A percentile compares a stretch with the other conserved stretches of the same genome.
phyloP scores from a whole-genome alignment of 2,888 invertebrate genomes.

The Peribatodes rhomboidaria region DNA sequence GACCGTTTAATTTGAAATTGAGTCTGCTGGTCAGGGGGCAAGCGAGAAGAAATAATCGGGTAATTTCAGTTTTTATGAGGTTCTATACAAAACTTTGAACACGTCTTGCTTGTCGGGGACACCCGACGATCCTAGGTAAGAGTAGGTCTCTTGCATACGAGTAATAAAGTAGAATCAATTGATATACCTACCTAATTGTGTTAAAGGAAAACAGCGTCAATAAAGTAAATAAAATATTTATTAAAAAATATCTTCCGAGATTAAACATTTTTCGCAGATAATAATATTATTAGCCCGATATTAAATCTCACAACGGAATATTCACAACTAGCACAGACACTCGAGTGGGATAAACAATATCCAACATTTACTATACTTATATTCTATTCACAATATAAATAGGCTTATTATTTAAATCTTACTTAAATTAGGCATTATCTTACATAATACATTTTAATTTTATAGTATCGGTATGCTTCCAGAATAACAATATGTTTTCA shows the following conservation, averaged over 20 bases:
- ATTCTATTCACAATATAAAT: slow-evolving; percentile 64
- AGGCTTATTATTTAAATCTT: slow-evolving; percentile 57
- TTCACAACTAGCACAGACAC: slow-evolving; percentile 64
- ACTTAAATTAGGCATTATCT: slow-evolving; percentile 50
- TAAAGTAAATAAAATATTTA: slow-evolving; percentile 57
- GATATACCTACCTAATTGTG: not conserved
- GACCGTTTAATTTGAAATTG: too few relatives aligned
- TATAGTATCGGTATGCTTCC: slow-evolving; percentile 35
- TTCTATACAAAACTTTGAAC: too few relatives aligned
- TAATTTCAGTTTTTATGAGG: too few relatives aligned
- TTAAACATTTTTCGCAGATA: slow-evolving; percentile 52
- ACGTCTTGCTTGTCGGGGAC: too few relatives aligned
- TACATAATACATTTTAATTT: slow-evolving; percentile 39
- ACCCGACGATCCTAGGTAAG: too few relatives aligned
- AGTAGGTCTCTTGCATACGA: too few relatives aligned
- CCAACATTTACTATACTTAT: slow-evolving; percentile 30
- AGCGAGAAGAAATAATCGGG: too few relatives aligned
- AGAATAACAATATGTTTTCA: slow-evolving; percentile 30
- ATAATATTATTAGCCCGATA: slow-evolving; percentile 33
- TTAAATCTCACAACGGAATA: slow-evolving; percentile 53
- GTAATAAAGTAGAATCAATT: too few relatives aligned
- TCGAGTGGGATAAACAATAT: slow-evolving; percentile 58
- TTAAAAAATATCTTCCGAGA: slow-evolving; percentile 65
- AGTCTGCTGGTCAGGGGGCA: too few relatives aligned
- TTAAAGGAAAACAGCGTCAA: slow-evolving; percentile 31